These are phyloP conservation scores for Exocentrus adspersus DNA, from an alignment of 2,888 invertebrate genomes.

Conservation along the genomic window DNA sequence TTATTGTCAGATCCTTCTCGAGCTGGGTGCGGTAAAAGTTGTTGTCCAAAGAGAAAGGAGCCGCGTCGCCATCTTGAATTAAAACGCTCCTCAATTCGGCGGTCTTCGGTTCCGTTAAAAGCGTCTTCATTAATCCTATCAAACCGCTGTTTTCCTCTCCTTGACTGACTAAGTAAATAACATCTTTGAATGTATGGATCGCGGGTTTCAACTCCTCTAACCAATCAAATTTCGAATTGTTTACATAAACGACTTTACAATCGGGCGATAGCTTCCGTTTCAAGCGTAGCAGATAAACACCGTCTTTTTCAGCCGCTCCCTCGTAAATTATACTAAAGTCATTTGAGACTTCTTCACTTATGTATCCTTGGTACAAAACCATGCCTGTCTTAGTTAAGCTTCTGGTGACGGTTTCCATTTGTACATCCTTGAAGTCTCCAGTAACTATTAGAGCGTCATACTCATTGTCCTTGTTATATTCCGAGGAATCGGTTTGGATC, in stretches of 20 bases:
- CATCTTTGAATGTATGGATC: conserved; percentile 11
- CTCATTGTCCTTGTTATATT: conserved; percentile 2
- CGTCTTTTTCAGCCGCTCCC: conserved; percentile 14
- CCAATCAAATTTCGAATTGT: conserved; percentile 41
- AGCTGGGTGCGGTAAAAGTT: conserved; percentile 45
- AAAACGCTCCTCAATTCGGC: conserved; percentile 40
- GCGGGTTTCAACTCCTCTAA: conserved; percentile 54
- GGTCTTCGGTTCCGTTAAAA: conserved; percentile 36
- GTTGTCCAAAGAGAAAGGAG: conserved; percentile 41
- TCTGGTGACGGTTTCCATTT: conserved; percentile 4
- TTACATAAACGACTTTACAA: conserved; percentile 28
- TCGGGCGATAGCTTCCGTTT: conserved; percentile 23
- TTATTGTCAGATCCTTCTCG: conserved; percentile 45
- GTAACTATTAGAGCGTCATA: conserved; percentile 33
- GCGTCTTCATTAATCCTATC: conserved; percentile 47
- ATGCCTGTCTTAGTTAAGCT: conserved; percentile 35
- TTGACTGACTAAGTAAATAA: conserved; percentile 38
- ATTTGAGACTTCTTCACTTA: neutral
- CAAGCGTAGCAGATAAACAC: conserved; percentile 24
- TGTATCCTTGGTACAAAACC: conserved; percentile 35
- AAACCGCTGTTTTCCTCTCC: conserved; percentile 43
- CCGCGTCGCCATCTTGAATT: conserved; percentile 37
- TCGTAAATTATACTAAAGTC: conserved; percentile 27
- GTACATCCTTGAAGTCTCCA: neutral
- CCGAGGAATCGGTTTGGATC: conserved; percentile 2